Evolutionary conservation across 1,140 invertebrate species (phyloP).

Genomic region (Aphidius ervi): DNA sequence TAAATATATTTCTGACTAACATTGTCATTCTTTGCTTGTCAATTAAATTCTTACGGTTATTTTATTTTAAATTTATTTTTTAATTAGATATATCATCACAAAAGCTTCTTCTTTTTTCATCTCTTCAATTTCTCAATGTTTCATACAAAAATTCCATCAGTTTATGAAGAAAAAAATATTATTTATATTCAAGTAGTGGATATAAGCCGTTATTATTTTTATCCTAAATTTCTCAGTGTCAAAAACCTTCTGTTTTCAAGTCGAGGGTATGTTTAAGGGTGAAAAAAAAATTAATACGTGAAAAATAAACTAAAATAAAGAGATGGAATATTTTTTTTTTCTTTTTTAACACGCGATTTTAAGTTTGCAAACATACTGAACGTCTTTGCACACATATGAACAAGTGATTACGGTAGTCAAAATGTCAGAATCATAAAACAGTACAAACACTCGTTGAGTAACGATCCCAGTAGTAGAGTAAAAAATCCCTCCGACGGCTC

Average conservation of each 20-base stretch:
- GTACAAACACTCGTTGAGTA: slow-evolving; percentile 46
- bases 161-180: no score
- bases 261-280: not conserved
- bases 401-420: slow-evolving; percentile 37
- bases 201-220: not conserved
- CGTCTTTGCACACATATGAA: slow-evolving; percentile 5
- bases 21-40: not conserved
- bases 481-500: slow-evolving; percentile 32
- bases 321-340: no score
- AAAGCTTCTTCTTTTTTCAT: no score
- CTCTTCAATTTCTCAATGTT: no score
- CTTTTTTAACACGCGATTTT: slow-evolving; percentile 29
- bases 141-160: no score
- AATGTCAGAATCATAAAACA: slow-evolving; percentile 49
- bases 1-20: no score
- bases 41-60: not conserved
- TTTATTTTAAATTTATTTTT: no score
- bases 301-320: no score
- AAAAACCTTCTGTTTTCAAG: no score
- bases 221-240: not conserved
- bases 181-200: not conserved
- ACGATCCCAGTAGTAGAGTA: slow-evolving; percentile 30
- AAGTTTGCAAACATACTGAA: slow-evolving; percentile 20
- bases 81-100: no score
- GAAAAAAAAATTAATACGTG: not conserved